Percentiles rank a stretch among this genome's conserved stretches.
These are phyloP conservation scores for Ectobius pallidus DNA, from an alignment of 2,888 invertebrate genomes.

Conservation along the genomic window DNA sequence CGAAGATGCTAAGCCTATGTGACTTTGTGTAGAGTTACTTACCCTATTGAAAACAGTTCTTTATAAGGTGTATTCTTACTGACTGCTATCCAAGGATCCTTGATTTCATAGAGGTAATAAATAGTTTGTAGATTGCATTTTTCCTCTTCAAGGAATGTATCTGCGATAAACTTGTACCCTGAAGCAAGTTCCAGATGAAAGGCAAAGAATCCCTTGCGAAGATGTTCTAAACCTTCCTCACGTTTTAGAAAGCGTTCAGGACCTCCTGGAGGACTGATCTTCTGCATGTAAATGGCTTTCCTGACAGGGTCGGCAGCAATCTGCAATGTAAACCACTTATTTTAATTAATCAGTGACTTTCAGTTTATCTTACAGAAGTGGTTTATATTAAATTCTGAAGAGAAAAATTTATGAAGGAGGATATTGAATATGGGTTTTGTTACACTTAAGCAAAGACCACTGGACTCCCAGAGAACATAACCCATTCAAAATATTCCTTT, in stretches of 20 bases:
- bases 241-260: conserved; percentile 5
- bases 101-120: not conserved
- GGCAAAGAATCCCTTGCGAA: conserved; percentile 27
- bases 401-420: no score
- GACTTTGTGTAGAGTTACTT: not conserved
- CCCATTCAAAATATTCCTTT: no score
- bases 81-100: conserved; percentile 16
- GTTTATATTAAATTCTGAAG: no score
- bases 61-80: not conserved
- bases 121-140: conserved; percentile 24
- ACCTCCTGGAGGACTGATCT: not conserved
- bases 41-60: conserved; percentile 6
- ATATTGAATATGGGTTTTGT: no score
- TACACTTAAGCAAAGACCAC: no score
- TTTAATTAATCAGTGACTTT: no score
- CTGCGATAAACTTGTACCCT: conserved; percentile 17
- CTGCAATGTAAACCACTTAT: conserved; percentile 11
- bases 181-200: conserved; percentile 30
- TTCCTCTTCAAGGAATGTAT: conserved; percentile 29
- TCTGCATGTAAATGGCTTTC: conserved; percentile 22
- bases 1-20: not conserved
- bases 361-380: no score
- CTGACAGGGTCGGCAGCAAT: conserved; percentile 24
- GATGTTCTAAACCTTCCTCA: conserved; percentile 13
- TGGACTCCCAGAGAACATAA: no score